Evolutionary conservation across 2,888 invertebrate species (phyloP), one percentile per base, ranked within the genome.

Genomic region (Chrysolina americana): DNA sequence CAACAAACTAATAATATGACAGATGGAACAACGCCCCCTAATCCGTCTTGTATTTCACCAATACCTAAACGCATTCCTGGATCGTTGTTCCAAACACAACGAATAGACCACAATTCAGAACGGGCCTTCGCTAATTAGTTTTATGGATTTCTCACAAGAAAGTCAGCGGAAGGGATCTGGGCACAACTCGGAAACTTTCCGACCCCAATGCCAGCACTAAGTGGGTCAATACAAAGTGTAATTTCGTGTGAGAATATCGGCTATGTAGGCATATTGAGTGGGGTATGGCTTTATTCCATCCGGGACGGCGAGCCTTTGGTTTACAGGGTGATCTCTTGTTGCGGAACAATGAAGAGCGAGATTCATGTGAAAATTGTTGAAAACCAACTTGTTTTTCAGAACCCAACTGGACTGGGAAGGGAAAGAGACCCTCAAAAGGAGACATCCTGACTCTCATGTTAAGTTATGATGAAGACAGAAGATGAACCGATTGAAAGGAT

Each of bases 101-200:
- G 21, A 56, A 2, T 11, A 1, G 56, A 59, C 59, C 59, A n/a
- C 59, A 59, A 59, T 59, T 59, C 28, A 23, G 36, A 59, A 59
- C 28, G 59, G 59, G 47, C 59, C 59, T 36, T 6, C 28, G 56
- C 44, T 66, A 66, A 66, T 66, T 48, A 50, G 28, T 66, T 66
- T 36, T 66, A 36, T 50, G 48, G 66, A 48, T 66, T 50, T 66
- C 48, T 50, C 66, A 47, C 50, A 66, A 66, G 66, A 66, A 66
- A 66, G 50, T 66, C 66, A 50, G 50, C 36, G 23, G 66, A 48
- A 44, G 50, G 50, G 66, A 28, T 50, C 21, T 8, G 66, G n/a
- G 10, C 19, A 15, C 65, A 23, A 47, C 48, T 47, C 44, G 47
- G 23, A 23, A 66, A 66, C 50, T 66, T 66, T 5, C 59, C n/a